phyloP scores from a whole-genome alignment of 2,888 invertebrate genomes.

The Diarsia mendica region DNA sequence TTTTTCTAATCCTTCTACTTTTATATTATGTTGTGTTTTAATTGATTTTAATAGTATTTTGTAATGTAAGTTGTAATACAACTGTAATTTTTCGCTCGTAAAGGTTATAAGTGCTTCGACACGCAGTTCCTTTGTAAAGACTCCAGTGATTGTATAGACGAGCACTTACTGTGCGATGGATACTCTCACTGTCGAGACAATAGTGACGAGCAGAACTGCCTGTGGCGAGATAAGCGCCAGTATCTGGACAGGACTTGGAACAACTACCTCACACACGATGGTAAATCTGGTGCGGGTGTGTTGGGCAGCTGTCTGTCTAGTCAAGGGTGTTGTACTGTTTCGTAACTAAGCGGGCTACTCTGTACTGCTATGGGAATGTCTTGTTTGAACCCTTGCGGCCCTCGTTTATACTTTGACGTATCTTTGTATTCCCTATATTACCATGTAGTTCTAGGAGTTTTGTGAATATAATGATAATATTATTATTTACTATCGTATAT shows the following conservation, averaged over 20 bases:
- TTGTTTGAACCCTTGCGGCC: conserved; percentile 54
- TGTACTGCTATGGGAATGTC: conserved; percentile 78
- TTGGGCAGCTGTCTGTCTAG: conserved; percentile 79
- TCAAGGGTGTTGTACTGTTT: conserved; percentile 63
- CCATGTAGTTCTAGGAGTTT: conserved; percentile 45
- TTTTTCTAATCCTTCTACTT: conserved; percentile 50
- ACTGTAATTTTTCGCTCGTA: conserved; percentile 72
- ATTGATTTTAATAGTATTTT: conserved; percentile 41
- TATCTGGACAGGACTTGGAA: conserved; percentile 64
- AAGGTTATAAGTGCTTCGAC: conserved; percentile 84
- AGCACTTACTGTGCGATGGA: conserved; percentile 90
- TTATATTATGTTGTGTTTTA: conserved; percentile 49
- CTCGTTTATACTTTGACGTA: conserved; percentile 41
- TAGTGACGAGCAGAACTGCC: conserved; percentile 91
- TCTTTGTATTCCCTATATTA: conserved; percentile 33
- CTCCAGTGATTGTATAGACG: conserved; percentile 91
- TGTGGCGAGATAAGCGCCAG: conserved; percentile 84
- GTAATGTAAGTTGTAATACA: conserved; percentile 50
- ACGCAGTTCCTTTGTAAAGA: conserved; percentile 90
- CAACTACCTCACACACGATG: conserved; percentile 62
- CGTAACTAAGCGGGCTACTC: conserved; percentile 72
- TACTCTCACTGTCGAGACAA: conserved; percentile 91
- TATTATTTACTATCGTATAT: conserved; percentile 14
- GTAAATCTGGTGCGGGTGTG: conserved; percentile 76
- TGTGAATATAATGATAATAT: conserved; percentile 11